Conservation (phyloP, 2,797 vertebrate genomes). For the Petrocephalus schoutedeni region DNA sequence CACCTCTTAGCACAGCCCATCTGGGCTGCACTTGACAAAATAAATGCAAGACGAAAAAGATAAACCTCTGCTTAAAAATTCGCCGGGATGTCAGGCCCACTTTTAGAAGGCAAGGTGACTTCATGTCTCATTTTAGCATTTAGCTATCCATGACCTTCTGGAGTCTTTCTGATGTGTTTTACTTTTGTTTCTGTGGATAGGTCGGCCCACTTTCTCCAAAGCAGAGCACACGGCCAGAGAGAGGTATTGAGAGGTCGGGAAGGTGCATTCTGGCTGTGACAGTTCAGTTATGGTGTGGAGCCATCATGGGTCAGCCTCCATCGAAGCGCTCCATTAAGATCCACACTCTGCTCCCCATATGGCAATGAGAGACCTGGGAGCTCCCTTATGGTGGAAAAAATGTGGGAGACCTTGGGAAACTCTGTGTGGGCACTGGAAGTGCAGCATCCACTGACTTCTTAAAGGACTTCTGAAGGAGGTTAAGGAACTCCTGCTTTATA, state of each 20-base stretch:
- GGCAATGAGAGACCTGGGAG: slow-evolving; percentile 64
- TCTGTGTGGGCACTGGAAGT: slow-evolving; percentile 63
- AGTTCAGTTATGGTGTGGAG: neutral
- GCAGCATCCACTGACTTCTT: slow-evolving; percentile 72
- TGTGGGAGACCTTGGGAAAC: slow-evolving; percentile 51
- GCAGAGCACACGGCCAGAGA: too few relatives aligned
- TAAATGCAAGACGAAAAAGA: neutral
- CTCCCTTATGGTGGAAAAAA: slow-evolving; percentile 66
- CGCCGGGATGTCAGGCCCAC: neutral
- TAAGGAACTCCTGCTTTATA: slow-evolving; percentile 37
- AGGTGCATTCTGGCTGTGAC: neutral
- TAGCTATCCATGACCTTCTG: neutral
- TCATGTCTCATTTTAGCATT: neutral
- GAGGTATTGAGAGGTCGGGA: neutral
- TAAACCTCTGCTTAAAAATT: neutral
- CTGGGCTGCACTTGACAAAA: neutral
- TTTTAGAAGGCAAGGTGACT: neutral
- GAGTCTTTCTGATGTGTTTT: neutral
- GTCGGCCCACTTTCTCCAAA: neutral
- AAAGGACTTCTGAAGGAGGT: slow-evolving; percentile 72
- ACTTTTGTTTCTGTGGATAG: neutral
- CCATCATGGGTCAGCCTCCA: neutral
- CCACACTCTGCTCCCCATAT: neutral
- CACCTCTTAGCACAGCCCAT: neutral
- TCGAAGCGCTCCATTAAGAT: neutral